Evolutionary conservation across 2,888 invertebrate species (phyloP).

Genomic region (Thyatira batis): DNA sequence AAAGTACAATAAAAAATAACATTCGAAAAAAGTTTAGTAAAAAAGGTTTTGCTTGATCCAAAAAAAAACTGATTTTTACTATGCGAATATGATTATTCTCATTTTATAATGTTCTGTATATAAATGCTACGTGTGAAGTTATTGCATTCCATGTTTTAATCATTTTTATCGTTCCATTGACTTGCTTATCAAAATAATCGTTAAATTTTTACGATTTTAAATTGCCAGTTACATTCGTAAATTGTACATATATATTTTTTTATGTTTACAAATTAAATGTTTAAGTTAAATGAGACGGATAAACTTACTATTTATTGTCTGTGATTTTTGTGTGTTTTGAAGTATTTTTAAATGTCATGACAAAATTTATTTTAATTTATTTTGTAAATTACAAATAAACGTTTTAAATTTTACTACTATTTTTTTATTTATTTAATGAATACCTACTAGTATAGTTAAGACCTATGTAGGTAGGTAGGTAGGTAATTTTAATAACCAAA

Average conservation of each 20-base stretch:
- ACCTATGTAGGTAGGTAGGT: neutral
- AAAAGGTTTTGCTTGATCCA: too few relatives aligned
- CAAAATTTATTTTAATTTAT: conserved; percentile 48
- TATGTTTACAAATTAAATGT: neutral
- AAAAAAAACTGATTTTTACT: too few relatives aligned
- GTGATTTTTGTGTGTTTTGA: conserved; percentile 47
- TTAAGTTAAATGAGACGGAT: neutral
- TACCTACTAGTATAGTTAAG: neutral
- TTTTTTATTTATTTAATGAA: conserved; percentile 15
- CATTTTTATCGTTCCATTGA: neutral
- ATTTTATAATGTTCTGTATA: neutral
- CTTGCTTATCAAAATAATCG: neutral
- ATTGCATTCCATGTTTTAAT: neutral
- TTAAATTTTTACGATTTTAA: neutral
- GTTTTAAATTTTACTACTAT: conserved; percentile 36
- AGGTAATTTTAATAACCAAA: conserved; percentile 7
- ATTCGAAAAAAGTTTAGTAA: too few relatives aligned
- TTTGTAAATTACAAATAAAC: conserved; percentile 50
- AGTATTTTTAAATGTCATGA: conserved; percentile 45
- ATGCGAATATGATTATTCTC: too few relatives aligned
- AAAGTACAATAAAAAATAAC: neutral
- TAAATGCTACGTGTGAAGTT: neutral
- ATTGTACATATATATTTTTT: neutral
- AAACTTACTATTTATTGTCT: conserved; percentile 27
- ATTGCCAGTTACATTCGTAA: neutral